phyloP scores from a whole-genome alignment of 2,797 vertebrate genomes.

The Anguilla megastoma region DNA sequence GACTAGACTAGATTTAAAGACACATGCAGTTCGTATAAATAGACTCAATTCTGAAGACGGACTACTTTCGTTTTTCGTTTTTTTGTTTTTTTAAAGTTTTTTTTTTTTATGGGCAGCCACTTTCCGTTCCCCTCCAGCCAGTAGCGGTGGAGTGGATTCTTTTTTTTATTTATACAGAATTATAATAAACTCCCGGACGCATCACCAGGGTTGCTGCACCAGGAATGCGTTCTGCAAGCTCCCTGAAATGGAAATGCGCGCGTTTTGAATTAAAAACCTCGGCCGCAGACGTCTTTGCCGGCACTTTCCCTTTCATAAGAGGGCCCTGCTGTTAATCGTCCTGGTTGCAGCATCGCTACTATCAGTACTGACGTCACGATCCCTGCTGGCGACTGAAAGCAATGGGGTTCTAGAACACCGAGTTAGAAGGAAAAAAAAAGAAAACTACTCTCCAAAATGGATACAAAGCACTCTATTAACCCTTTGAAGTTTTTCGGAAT shows the following conservation, averaged over 20 bases:
- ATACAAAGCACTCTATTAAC: too few species aligned
- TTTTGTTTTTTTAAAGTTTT: too few species aligned
- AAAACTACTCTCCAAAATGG: too few species aligned
- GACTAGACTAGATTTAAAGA: neutral
- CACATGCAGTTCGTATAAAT: neutral
- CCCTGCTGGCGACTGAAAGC: too few species aligned
- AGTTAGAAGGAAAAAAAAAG: too few species aligned
- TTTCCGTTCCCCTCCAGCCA: neutral
- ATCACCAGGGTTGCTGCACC: neutral
- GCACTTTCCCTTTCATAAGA: too few species aligned
- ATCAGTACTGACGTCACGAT: too few species aligned
- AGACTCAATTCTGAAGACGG: neutral
- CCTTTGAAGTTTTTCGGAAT: too few species aligned
- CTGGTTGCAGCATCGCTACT: too few species aligned
- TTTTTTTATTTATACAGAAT: neutral
- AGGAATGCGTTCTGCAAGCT: neutral
- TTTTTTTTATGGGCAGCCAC: neutral
- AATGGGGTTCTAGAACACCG: too few species aligned
- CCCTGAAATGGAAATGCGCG: neutral
- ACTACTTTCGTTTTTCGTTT: neutral
- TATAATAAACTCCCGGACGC: neutral
- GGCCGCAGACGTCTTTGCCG: neutral
- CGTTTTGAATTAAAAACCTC: neutral
- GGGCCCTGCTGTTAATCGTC: too few species aligned
- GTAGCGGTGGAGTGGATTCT: too few species aligned